Base-by-base conservation (phyloP, 2,113 vertebrate genomes). In the Strix uralensis region DNA sequence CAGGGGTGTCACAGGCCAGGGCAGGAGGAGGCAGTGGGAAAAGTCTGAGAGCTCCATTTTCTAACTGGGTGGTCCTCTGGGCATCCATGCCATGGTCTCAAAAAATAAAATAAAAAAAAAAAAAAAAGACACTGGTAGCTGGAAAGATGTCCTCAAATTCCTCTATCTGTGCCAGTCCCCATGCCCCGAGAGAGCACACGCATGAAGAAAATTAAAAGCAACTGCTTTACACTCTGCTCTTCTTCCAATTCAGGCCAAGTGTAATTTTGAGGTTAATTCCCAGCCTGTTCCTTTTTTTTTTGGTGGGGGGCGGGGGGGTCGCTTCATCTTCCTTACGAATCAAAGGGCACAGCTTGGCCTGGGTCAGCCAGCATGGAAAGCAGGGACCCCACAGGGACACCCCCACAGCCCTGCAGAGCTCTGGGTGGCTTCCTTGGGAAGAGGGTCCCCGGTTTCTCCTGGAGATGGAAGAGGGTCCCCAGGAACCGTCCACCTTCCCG, bases 131-230 rank as follows among this genome's bases (percentile, higher is more conserved):
- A 49, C 54, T 94, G 90, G 79, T 80, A 92, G 81, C 83, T 94
- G 91, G 88, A 94, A 97, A 81, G 54, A 75, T 1, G 1, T 92
- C 94, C 91, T 85, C n/a, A 63, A 65, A 89, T 96, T 95, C 95
- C 92, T 95, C 75, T 85, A 81, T 95, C 92, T 93, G 90, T 96
- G 96, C 96, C 96, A 97, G 96, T 96, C 92, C 91, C 90, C 75
- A 72, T 12, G n/a, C 74, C 96, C 74, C 54, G 0, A 69, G 94
- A 95, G 92, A 94, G 88, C 30, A 81, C 79, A 66, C 2, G 46
- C 91, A 96, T n/a, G 72, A 80, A 88, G 91, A 85, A 93, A 91
- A 96, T 94, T 96, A 95, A 96, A 96, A 94, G 84, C 73, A 86
- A 95, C 91, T 90, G 92, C 81, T 88, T 86, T 80, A 73, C 21